Evolutionary conservation across 1,140 invertebrate genomes (phyloP).

Genomic region (Callitettix versicolor): DNA sequence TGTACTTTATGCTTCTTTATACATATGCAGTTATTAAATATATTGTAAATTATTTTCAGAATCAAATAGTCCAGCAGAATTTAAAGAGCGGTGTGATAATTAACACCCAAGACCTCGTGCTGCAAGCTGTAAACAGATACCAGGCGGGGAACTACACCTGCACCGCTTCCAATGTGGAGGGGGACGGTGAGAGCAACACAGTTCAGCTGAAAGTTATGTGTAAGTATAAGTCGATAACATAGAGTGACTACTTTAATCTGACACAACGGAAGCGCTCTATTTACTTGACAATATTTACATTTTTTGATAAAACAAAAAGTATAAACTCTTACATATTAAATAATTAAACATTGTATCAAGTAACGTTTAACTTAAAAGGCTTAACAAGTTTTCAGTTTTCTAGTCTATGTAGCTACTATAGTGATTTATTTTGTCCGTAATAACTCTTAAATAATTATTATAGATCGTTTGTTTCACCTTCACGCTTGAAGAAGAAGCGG

Average conservation of each 20-base stretch:
- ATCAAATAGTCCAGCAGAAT: conserved; percentile 67
- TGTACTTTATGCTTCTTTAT: too few relatives aligned
- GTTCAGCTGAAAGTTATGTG: conserved; percentile 79
- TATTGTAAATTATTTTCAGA: conserved; percentile 39
- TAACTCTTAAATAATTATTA: too few relatives aligned
- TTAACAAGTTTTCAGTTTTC: too few relatives aligned
- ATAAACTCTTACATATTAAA: too few relatives aligned
- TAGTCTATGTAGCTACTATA: too few relatives aligned
- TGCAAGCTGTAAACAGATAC: conserved; percentile 61
- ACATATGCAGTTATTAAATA: too few relatives aligned
- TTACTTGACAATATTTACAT: not conserved
- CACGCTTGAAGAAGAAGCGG: too few relatives aligned
- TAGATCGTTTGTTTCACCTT: too few relatives aligned
- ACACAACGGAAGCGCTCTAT: not conserved
- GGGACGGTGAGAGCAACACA: conserved; percentile 69
- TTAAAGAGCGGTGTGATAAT: conserved; percentile 70
- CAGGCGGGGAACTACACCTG: conserved; percentile 82
- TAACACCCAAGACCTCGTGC: conserved; percentile 59
- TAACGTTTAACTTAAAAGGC: too few relatives aligned
- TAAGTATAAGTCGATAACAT: conserved; percentile 56
- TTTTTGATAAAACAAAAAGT: not conserved
- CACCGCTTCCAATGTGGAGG: conserved; percentile 78
- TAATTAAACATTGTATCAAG: too few relatives aligned
- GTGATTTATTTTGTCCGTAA: too few relatives aligned
- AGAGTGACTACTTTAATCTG: not conserved